These are phyloP conservation scores for Nicator chloris DNA, from an alignment of 2,113 vertebrate genomes.

Conservation along the genomic window DNA sequence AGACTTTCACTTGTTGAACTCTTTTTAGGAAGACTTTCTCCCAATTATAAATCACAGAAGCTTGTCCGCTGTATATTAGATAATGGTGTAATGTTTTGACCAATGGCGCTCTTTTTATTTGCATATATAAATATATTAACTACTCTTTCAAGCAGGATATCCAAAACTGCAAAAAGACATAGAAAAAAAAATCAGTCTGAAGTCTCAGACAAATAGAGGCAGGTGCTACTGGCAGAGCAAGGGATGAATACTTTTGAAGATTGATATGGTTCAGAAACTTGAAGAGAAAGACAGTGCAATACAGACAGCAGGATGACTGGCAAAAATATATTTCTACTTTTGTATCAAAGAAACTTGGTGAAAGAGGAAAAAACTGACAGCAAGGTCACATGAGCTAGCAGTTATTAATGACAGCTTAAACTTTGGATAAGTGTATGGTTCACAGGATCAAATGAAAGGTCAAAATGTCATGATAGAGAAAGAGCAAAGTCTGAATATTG, in stretches of 20 bases:
- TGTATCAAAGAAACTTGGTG: not conserved
- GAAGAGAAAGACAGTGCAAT: not conserved
- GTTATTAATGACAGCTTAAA: not conserved
- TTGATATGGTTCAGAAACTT: not conserved
- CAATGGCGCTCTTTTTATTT: not conserved
- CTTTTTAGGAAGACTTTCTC: not conserved
- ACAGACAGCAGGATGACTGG: not conserved
- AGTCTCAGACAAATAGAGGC: not conserved
- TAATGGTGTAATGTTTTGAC: not conserved
- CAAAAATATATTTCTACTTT: not conserved
- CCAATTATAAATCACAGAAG: accelerated
- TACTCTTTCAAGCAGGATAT: not conserved
- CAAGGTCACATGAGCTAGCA: not conserved
- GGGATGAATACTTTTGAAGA: not conserved
- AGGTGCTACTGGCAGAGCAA: not conserved
- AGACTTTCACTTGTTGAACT: not conserved
- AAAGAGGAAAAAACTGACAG: not conserved
- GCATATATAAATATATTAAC: not conserved
- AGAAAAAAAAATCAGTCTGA: not conserved
- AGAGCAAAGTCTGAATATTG: not conserved
- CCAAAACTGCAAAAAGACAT: not conserved
- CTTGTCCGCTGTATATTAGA: not conserved
- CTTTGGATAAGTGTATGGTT: not conserved
- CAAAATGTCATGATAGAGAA: not conserved
- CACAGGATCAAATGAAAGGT: not conserved